Percentiles rank a stretch among this genome's conserved stretches.
These are phyloP conservation scores for Euplexia lucipara DNA, from an alignment of 2,888 invertebrate genomes.

Conservation along the genomic window DNA sequence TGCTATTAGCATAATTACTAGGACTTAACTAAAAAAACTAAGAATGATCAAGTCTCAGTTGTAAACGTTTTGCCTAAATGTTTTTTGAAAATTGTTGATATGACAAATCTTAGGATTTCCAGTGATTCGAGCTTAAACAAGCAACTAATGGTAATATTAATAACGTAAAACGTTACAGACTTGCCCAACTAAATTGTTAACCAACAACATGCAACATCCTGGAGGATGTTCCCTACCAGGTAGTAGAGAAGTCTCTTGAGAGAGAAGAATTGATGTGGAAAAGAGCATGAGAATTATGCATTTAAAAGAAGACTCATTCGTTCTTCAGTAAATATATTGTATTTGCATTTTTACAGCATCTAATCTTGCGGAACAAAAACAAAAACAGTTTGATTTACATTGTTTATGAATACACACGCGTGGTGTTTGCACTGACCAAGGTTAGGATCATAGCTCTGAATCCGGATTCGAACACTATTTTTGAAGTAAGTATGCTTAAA, in stretches of 20 bases:
- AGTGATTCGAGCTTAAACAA: too few relatives aligned
- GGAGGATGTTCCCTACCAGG: too few relatives aligned
- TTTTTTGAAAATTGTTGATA: background rate
- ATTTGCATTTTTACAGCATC: conserved; percentile 7
- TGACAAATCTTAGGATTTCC: too few relatives aligned
- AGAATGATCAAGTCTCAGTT: background rate
- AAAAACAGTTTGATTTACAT: conserved; percentile 19
- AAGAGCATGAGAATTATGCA: too few relatives aligned
- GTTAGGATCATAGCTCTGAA: conserved; percentile 26
- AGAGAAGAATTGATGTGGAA: too few relatives aligned
- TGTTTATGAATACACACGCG: conserved; percentile 15
- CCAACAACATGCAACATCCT: too few relatives aligned
- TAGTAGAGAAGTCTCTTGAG: too few relatives aligned
- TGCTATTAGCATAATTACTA: background rate
- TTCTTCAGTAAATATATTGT: too few relatives aligned
- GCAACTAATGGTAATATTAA: too few relatives aligned
- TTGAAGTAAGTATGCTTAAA: background rate
- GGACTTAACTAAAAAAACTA: background rate
- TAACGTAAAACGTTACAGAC: too few relatives aligned
- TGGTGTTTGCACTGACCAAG: conserved; percentile 23
- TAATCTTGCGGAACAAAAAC: background rate
- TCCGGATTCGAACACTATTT: background rate
- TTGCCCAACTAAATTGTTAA: too few relatives aligned
- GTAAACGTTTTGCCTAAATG: background rate
- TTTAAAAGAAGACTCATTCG: too few relatives aligned